Evolutionary conservation across 2,888 invertebrate species (phyloP).

Genomic region (Idaea straminata): DNA sequence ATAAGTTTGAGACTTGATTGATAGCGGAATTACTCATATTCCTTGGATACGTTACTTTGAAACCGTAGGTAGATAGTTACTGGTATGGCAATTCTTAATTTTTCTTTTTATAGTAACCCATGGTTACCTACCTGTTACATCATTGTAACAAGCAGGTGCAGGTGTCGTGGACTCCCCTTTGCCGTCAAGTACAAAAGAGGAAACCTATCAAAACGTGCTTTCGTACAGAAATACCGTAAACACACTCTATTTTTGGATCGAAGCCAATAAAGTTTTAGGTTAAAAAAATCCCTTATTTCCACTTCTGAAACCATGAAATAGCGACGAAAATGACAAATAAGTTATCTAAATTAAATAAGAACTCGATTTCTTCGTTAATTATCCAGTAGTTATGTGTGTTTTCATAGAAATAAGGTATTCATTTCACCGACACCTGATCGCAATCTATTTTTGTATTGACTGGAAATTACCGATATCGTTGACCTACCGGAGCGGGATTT

Average conservation of each 20-base stretch:
- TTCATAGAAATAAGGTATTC: constrained; percentile 27
- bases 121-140: constrained; percentile 15
- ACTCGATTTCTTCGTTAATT: background rate
- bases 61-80: background rate
- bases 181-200: constrained; percentile 63
- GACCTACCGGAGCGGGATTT: constrained; percentile 52
- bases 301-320: constrained; percentile 4
- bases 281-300: constrained; percentile 46
- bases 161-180: constrained; percentile 31
- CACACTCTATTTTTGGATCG: constrained; percentile 57
- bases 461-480: constrained; percentile 27
- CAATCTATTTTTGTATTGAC: constrained; percentile 65
- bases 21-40: too few species aligned
- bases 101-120: background rate
- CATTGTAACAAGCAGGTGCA: constrained; percentile 11
- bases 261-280: constrained; percentile 64
- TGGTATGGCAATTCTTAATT: too few species aligned
- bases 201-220: constrained; percentile 63
- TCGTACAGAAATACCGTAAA: constrained; percentile 74
- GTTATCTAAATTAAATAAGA: background rate
- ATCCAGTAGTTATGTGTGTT: background rate
- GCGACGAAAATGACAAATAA: background rate
- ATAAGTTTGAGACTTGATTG: too few species aligned
- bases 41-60: background rate
- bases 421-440: constrained; percentile 61